These are phyloP conservation scores for Hepsetus odoe DNA, from an alignment of 2,113 vertebrate species.

Conservation along the genomic window DNA sequence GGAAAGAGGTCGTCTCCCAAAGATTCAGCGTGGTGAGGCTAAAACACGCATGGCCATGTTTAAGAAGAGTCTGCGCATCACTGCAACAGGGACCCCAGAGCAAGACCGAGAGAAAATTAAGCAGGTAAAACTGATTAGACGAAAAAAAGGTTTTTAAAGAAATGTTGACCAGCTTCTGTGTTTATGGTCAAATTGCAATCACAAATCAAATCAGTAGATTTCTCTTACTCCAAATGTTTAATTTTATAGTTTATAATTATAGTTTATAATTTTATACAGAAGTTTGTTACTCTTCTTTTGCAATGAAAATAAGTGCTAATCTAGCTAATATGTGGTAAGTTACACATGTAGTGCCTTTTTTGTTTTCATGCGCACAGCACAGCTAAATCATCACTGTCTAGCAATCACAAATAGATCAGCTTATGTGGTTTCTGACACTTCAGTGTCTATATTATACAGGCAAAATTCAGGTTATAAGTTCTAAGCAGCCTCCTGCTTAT, in stretches of 20 bases:
- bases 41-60: slow-evolving; percentile 99
- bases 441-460: too few relatives aligned
- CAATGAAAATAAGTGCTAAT: background rate
- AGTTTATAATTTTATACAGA: background rate
- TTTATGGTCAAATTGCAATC: too few relatives aligned
- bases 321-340: background rate
- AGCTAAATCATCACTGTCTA: too few relatives aligned
- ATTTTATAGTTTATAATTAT: background rate
- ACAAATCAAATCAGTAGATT: background rate
- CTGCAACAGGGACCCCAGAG: slow-evolving; percentile 88
- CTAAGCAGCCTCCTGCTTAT: too few relatives aligned
- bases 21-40: slow-evolving; percentile 95
- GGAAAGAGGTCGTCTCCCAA: slow-evolving; percentile 91
- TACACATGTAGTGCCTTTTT: too few relatives aligned
- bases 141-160: background rate
- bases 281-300: background rate
- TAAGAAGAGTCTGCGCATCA: slow-evolving; percentile 97
- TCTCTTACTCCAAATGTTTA: background rate
- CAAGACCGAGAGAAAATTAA: slow-evolving; percentile 97
- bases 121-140: slow-evolving; percentile 76
- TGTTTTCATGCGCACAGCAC: background rate
- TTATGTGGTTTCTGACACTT: too few relatives aligned
- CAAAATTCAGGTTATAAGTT: too few relatives aligned
- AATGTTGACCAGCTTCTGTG: background rate
- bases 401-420: too few relatives aligned